These are phyloP conservation scores for Cybosia mesomella DNA, from an alignment of 2,888 invertebrate species.

Conservation along the genomic window DNA sequence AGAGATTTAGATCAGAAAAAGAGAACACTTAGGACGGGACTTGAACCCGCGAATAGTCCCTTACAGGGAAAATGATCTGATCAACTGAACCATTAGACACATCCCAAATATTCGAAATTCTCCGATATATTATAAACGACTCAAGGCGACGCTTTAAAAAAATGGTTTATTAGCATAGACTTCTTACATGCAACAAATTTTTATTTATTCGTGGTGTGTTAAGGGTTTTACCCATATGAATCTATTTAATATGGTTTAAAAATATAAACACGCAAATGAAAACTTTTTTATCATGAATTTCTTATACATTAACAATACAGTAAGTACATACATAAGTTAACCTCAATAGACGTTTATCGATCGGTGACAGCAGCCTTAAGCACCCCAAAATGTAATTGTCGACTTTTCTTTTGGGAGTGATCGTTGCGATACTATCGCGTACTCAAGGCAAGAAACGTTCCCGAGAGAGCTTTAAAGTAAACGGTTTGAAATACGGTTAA, in stretches of 20 bases:
- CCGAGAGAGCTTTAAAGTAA: conserved; percentile 7
- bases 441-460: conserved; percentile 2
- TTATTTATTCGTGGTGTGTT: too few relatives aligned
- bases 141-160: too few relatives aligned
- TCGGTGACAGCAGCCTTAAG: neutral
- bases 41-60: too few relatives aligned
- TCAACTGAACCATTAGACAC: too few relatives aligned
- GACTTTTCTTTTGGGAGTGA: neutral
- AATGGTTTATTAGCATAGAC: too few relatives aligned
- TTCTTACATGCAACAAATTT: too few relatives aligned
- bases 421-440: neutral
- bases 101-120: too few relatives aligned
- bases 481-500: conserved; percentile 11
- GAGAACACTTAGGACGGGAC: too few relatives aligned
- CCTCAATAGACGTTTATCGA: conserved; percentile 5
- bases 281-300: neutral
- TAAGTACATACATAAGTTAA: neutral
- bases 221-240: too few relatives aligned
- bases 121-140: too few relatives aligned
- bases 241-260: neutral
- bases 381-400: neutral
- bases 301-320: neutral
- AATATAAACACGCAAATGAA: neutral
- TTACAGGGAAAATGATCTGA: too few relatives aligned
- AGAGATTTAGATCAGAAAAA: too few relatives aligned